Evolutionary conservation across 92 coral and sea anemone genomes (phyloP), one percentile per base, ranked within the genome.

Genomic region (Porites lobata): DNA sequence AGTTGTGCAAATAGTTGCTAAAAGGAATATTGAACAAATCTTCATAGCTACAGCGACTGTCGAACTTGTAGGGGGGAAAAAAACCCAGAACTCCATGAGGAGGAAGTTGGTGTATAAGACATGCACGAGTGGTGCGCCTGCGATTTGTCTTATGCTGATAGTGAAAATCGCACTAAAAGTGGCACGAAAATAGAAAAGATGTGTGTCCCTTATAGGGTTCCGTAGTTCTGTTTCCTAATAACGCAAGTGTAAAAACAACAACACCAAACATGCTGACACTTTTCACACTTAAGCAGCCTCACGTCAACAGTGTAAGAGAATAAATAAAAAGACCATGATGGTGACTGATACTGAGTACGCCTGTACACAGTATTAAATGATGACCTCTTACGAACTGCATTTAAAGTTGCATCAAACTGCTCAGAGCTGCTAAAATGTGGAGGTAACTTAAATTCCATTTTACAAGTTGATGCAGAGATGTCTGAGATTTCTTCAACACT

Each of bases 91-190:
- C 9, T n/a, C 70, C 22, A 4, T 29, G 26, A 65, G 0, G 70
- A 65, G 22, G 70, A 65, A 9, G 70, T 18, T 65, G 70, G 32
- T 29, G 32, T 29, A 29, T 29, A 29, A 29, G 32, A 29, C 32
- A 29, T 53, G 10, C 58, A 53, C 26, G 1, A 21, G 72, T 18
- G 72, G 52, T 21, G 73, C 3, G 20, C 29, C 64, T 51, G 24
- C 87, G 50, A 69, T 24, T 12, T 9, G 7, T 32, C 9, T 8
- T 53, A 8, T 17, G 13, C 67, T 75, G 64, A 64, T 64, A 75
- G 63, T 20, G 54, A 75, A 75, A 75, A 64, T 75, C 38, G 78
- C 78, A 73, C 29, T 19, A 73, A 82, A 69, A 67, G 86, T 82
- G 24, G 76, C 76, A 82, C 47, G 24, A 53, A 68, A 82, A 82